Percentiles rank a stretch among this genome's conserved stretches.
phyloP scores from a whole-genome alignment of 2,113 vertebrate genomes.

The Axis porcinus region DNA sequence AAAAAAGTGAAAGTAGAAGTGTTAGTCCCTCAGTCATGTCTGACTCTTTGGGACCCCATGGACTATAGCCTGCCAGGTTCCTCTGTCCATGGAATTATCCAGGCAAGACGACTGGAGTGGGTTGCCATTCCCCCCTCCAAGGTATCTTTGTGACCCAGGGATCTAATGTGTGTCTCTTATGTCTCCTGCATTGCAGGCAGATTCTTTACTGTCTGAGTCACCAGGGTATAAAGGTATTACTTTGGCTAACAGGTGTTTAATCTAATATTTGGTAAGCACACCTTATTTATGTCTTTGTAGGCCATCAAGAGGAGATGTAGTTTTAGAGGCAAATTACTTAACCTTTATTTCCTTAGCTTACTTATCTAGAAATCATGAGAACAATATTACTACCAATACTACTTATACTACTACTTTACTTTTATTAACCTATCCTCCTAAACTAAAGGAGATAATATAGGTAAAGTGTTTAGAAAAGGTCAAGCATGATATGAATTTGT shows the following conservation, averaged over 20 bases:
- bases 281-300: conserved; percentile 12
- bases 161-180: not conserved
- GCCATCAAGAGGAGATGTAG: not conserved
- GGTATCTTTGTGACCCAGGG: not conserved
- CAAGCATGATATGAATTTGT: not conserved
- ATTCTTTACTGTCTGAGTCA: not conserved
- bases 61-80: not conserved
- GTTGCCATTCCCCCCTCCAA: not conserved
- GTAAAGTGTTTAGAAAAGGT: not conserved
- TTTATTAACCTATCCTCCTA: not conserved
- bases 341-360: not conserved
- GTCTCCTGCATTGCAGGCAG: not conserved
- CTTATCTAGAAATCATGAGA: conserved; percentile 1
- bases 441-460: not conserved
- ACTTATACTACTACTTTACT: not conserved
- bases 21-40: not conserved
- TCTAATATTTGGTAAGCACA: not conserved
- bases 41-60: not conserved
- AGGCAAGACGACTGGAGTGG: not conserved
- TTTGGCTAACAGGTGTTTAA: not conserved
- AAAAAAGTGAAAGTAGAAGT: not conserved
- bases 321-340: conserved; percentile 10
- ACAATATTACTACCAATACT: not conserved
- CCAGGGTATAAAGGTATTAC: not conserved
- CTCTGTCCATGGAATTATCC: not conserved